Conservation (phyloP, 2,797 vertebrate species). For the Coranthus polyacanthus region DNA sequence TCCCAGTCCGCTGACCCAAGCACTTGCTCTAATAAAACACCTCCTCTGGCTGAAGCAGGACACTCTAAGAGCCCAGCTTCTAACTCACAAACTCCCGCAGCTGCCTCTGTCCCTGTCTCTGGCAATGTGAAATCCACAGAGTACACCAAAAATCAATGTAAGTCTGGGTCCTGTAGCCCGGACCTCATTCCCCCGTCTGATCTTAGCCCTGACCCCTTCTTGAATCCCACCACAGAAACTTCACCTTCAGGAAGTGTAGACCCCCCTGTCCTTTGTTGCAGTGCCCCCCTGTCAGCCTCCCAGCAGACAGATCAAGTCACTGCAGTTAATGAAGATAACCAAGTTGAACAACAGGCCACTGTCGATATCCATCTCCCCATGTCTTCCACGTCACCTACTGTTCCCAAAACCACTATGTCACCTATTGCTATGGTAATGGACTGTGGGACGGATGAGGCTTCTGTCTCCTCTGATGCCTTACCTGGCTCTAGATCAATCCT, state of each 20-base stretch:
- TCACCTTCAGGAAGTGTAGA: constrained; percentile 66
- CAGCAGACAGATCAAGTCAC: constrained; percentile 50
- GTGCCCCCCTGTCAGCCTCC: constrained; percentile 53
- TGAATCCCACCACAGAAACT: constrained; percentile 72
- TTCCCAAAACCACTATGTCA: constrained; percentile 60
- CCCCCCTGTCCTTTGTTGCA: constrained; percentile 75
- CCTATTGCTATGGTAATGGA: constrained; percentile 53
- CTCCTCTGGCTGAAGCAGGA: constrained; percentile 27
- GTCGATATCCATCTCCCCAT: constrained; percentile 38
- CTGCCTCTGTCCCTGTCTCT: constrained; percentile 36
- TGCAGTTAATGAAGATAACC: constrained; percentile 44
- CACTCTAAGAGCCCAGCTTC: constrained; percentile 44
- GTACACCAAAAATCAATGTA: constrained; percentile 63
- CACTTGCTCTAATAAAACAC: constrained; percentile 45
- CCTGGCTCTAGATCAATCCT: constrained; percentile 68
- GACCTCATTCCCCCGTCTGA: constrained; percentile 80
- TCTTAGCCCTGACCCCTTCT: constrained; percentile 81
- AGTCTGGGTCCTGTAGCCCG: constrained; percentile 78
- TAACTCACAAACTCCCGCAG: constrained; percentile 53
- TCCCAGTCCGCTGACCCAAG: constrained; percentile 59
- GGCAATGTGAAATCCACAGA: constrained; percentile 60
- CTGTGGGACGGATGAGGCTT: constrained; percentile 56
- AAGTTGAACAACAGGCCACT: constrained; percentile 47
- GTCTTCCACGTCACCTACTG: constrained; percentile 50
- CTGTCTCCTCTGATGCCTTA: constrained; percentile 58